Evolutionary conservation across 2,797 vertebrate genomes (phyloP), one percentile per base, ranked within the genome.

Genomic region (Protonibea diacanthus): DNA sequence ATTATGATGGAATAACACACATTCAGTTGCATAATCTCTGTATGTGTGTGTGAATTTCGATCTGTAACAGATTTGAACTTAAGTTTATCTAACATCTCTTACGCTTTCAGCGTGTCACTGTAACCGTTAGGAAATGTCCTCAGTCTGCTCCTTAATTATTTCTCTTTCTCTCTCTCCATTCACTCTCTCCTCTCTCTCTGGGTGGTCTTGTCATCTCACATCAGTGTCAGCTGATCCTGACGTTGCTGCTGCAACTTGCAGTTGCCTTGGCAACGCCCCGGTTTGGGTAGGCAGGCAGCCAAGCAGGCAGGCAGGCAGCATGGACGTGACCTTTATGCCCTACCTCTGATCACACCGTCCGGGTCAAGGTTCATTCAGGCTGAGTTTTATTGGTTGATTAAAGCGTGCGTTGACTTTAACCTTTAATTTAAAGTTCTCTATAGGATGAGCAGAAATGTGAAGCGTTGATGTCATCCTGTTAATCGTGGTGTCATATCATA

Each of bases 1-100:
- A 93, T 92, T 90, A 90, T 64, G 55, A 58, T 74, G 79, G 79
- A 87, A 83, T 76, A 86, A 90, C 84, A 91, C 81, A 82, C 62
- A 83, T 78, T 82, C 68, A 55, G 21, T 80, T 78, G 68, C 75
- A 71, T 91, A 88, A 92, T 89, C 78, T 80, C 80, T 47, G 44
- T n/a, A 60, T 62, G 69, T 76, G 68, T 77, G 69, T 53, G 65
- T 65, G 66, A 66, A 67, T 25, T 61, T 62, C 63, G 47, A 75
- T 44, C 55, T 64, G 53, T 47, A 67, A 40, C 57, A 10, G 56
- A 59, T 80, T 58, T 59, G 20, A 57, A 71, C 58, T 38, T 17
- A 12, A 20, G 15, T 61, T 27, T 11, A 5, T 42, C 47, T 48
- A 11, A 51, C 17, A 3, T 71, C 49, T 6, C 9, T 21, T 71